Evolutionary conservation across 2,888 invertebrate genomes (phyloP).

Genomic region (Carabus problematicus): DNA sequence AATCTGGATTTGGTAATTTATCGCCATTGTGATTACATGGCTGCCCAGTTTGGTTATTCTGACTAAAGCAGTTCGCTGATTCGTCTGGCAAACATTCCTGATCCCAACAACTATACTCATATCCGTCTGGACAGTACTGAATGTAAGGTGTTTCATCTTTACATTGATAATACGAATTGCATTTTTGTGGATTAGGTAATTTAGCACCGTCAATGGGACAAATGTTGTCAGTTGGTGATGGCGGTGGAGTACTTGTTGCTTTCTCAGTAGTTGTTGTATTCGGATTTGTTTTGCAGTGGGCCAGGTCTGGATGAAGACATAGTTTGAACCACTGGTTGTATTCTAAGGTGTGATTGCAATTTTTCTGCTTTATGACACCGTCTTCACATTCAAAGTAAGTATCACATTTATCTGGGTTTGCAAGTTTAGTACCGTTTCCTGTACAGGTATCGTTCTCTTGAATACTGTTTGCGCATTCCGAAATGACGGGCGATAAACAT

Average conservation of each 20-base stretch:
- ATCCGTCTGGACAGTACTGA: neutral
- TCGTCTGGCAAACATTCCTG: conserved; percentile 1
- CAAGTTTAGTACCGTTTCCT: neutral
- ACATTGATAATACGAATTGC: conserved; percentile 1
- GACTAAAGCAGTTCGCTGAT: conserved; percentile 8
- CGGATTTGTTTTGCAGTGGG: neutral
- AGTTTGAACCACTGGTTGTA: neutral
- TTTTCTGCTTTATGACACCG: neutral
- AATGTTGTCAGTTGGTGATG: neutral
- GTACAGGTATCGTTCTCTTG: neutral
- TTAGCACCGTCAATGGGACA: conserved; percentile 7
- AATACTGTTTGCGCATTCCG: neutral
- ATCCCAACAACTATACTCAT: conserved; percentile 15
- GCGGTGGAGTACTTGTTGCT: neutral
- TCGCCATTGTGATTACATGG: conserved; percentile 5
- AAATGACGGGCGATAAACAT: neutral
- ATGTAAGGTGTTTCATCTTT: neutral
- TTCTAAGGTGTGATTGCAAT: neutral
- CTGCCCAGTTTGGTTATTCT: conserved; percentile 12
- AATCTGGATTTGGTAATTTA: conserved; percentile 7
- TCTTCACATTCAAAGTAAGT: neutral
- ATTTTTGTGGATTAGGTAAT: conserved; percentile 1
- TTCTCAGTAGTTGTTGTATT: neutral
- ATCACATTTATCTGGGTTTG: neutral
- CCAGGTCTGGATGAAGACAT: neutral